Evolutionary conservation across 2,797 vertebrate species (phyloP), one percentile per base, ranked within the genome.

Genomic region (Gymnopithys bicolor): DNA sequence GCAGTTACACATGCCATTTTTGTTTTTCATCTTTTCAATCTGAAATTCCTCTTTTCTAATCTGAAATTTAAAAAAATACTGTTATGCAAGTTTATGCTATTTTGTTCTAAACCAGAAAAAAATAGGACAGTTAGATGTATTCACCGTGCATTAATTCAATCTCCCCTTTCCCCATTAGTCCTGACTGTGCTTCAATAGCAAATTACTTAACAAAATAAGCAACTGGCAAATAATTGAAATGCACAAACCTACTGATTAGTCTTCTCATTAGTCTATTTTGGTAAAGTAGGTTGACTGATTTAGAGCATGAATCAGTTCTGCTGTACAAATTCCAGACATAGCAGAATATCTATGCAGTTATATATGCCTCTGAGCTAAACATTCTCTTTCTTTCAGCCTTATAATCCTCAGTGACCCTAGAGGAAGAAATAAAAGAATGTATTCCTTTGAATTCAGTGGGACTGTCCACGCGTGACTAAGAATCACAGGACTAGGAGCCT

Each of bases 181-280:
- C 73, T 79, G 69, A 73, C 66, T 69, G 33, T 79, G 48, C 55
- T 90, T 86, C 81, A 88, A 9, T 19, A 75, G 87, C 37, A 93
- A 90, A 75, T 91, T 88, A 86, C 59, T 95, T 93, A 81, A 91
- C 81, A 94, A 87, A 96, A 93, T 86, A 93, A 86, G 59, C 76
- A 92, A 94, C 78, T 89, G 51, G 52, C 35, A 93, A 92, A 92
- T 84, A 88, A 93, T 23, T 86, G 66, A 87, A 88, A 60, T 70
- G 59, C 85, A 87, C 22, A 88, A 84, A 76, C 33, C 13, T 89
- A 56, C 92, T 76, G 84, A 91, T 92, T 82, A 92, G 73, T 66
- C 79, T 86, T 95, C 87, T 84, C 52, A 90, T 94, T 88, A 95
- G 58, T 66, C 69, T 96, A 43, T 95, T 94, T 96, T 88, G 79